Evolutionary conservation across 2,113 vertebrate species (phyloP), one percentile per base, ranked within the genome.

Genomic region (Otis tarda): DNA sequence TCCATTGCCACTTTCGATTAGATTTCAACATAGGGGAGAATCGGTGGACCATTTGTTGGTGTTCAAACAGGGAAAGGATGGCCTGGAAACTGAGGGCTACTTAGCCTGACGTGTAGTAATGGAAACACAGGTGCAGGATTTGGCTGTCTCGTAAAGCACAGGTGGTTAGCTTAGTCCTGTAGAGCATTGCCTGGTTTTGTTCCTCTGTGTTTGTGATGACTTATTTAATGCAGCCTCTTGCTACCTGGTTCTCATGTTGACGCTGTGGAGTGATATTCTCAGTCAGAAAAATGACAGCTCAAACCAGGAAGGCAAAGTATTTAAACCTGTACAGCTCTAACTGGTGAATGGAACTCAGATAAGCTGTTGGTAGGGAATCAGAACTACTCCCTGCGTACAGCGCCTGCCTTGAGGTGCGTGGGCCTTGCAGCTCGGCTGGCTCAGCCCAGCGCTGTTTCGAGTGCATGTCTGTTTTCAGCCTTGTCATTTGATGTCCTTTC

Each of bases 311-410:
- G 61, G 22, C n/a, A 12, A 60, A 33, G 21, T 15, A 0, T 22
- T 23, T n/a, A 11, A 3, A 7, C 1, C 47, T 41, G 2, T 30
- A 25, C 13, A 73, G 43, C 25, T 69, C 4, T 13, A 5, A 10
- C 18, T 31, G 27, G 6, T 31, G 5, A 37, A 37, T 7, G 41
- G 41, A 31, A 24, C 30, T 27, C 14, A 22, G 9, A 5, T 18
- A 35, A 33, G 31, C 49, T 33, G 14, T 47, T 33, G 15, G 22
- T 7, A 4, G 56, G 68, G 39, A 18, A 13, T 43, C 19, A 2
- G 53, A 33, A 14, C 30, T 10, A 7, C 39, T 79, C 27, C 16
- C 27, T 55, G 30, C 0, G 1, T 18, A 2, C 0, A 0, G 19
- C 41, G 22, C 9, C 60, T 23, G 23, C 50, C 17, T 8, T 3